Conservation (phyloP, 2,113 vertebrate species). For the Phocoena sinus region DNA sequence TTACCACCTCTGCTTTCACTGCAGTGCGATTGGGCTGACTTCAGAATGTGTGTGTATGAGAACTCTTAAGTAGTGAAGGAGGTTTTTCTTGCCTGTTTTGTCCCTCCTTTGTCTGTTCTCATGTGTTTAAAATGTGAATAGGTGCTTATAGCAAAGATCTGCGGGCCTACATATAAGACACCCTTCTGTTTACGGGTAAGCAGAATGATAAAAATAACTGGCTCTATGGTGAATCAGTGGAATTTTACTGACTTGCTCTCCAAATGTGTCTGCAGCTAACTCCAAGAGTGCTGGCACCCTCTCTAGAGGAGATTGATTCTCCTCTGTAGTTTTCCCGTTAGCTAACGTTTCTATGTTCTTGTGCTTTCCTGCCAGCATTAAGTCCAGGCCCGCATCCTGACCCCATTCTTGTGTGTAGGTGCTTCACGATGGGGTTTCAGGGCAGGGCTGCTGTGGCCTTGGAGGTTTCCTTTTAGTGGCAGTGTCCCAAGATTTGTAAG, state of each 20-base stretch:
- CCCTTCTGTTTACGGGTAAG: slow-evolving; percentile 63
- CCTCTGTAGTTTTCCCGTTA: slow-evolving; percentile 45
- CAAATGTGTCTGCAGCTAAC: slow-evolving; percentile 45
- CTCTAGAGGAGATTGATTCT: slow-evolving; percentile 51
- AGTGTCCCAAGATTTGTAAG: not conserved
- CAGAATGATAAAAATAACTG: slow-evolving; percentile 71
- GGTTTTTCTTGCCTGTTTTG: not conserved
- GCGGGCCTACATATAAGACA: slow-evolving; percentile 60
- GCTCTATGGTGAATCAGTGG: slow-evolving; percentile 69
- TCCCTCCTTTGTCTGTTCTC: not conserved
- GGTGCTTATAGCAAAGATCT: not conserved
- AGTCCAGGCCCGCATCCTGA: not conserved
- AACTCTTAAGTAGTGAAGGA: not conserved
- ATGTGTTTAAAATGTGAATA: not conserved
- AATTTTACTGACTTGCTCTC: slow-evolving; percentile 78
- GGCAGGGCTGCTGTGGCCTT: not conserved
- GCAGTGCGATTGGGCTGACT: not conserved
- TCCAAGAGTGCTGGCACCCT: slow-evolving; percentile 59
- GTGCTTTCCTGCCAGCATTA: not conserved
- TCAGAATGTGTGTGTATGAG: not conserved
- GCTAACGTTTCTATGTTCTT: slow-evolving; percentile 6
- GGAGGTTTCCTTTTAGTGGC: not conserved
- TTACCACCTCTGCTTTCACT: not conserved
- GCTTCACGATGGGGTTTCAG: not conserved
- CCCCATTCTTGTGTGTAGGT: not conserved